Evolutionary conservation across 2,113 vertebrate species (phyloP), one percentile per base, ranked within the genome.

Genomic region (Tetrax tetrax): DNA sequence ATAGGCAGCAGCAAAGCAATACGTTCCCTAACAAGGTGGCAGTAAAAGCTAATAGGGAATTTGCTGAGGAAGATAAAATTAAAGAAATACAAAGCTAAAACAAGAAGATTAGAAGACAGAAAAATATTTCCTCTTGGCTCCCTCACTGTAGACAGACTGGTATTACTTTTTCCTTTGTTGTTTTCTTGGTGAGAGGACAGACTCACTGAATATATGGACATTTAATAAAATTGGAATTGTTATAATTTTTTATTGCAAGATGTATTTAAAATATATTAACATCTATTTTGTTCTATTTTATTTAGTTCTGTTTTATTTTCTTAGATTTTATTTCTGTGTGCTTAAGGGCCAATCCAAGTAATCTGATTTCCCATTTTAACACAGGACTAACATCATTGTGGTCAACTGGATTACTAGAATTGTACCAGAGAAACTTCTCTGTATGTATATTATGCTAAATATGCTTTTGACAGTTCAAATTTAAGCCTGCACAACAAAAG

Each of bases 371-470:
- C 16, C 2, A 1, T 83, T 79, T 65, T 72, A 47, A 79, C 64
- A 71, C 18, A 88, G 35, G 54, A 45, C 7, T 54, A 18, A 54
- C 69, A 19, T 79, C 21, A 33, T 18, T 79, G 50, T 9, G 2
- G 12, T 59, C 31, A 69, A 25, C 63, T 11, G 24, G 8, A 80
- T 69, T 83, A 69, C n/a, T 83, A 12, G 24, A 80, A 71, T 43
- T 63, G 11, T 47, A 48, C 38, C 31, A 79, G 23, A 59, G 31
- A 53, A 82, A 53, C 5, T 74, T 78, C 48, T 72, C 10, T 17
- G 25, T 45, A 4, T 0, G 0, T 63, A 12, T 51, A 48, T 38
- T 60, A 48, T 6, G 14, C 9, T 11, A 5, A 31, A 5, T 16
- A 15, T 10, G 3, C 37, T 54, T 66, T 38, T 25, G 11, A 31